Evolutionary conservation across 1,140 invertebrate genomes (phyloP), one percentile per base, ranked within the genome.

Genomic region (Meloidogyne hapla): DNA sequence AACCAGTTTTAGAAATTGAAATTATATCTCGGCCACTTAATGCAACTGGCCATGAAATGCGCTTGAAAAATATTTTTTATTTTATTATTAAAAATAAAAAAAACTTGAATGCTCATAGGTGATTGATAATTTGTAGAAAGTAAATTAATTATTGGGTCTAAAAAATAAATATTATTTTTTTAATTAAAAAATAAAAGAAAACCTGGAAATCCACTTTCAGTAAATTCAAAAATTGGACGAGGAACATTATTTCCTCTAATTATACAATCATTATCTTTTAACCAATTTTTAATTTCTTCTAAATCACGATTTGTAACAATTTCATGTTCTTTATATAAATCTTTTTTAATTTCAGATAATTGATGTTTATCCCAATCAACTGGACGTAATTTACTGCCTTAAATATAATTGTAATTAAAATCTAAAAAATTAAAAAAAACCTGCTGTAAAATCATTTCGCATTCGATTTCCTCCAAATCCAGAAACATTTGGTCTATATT

Each of bases 1-100:
- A 94, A 83, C 89, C 89, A 48, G 90, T 90, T 80, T 89, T 89
- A n/a, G 90, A 89, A 78, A 90, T 90, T 48, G 89, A 90, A 68
- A 90, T 89, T 69, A 89, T 79, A 82, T 90, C 89, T 75, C 84
- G 84, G 18, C 90, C 90, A 80, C 85, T 87, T 42, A 90, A 79
- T 38, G 89, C 89, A 45, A 89, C 87, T 8, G 89, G 89, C 89
- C 89, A 90, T 25, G 84, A 85, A 65, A 86, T 85, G 0, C 84
- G 79, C 71, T n/a, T 88, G 87, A 73, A 88, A 33, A 33, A 33
- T 33, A 8, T 4, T 33, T 33, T 0, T 33, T 33, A 4, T 6
- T 33, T 33, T 33, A 6, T 6, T 6, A 6, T 33, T 6, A 33
- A 33, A 33, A 33, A 33, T 33, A 33, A 33, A 33, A 33, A 33